phyloP scores from a whole-genome alignment of 2,888 invertebrate species.

The Dione vanillae region DNA sequence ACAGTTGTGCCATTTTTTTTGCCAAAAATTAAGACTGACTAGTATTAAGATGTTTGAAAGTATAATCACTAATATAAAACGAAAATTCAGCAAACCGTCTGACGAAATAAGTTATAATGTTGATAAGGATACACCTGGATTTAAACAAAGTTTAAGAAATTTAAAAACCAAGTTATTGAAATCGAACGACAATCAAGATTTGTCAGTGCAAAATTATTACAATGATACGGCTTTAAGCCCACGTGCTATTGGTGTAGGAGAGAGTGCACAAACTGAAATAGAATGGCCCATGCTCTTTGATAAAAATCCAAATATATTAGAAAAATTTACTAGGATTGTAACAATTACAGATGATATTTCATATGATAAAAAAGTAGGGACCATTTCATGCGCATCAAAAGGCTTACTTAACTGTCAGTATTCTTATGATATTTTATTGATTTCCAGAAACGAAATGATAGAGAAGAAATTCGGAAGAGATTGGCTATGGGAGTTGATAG shows the following conservation, averaged over 20 bases:
- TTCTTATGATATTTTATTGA: slow-evolving; percentile 14
- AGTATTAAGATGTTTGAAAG: slow-evolving; percentile 78
- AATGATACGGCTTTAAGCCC: slow-evolving; percentile 80
- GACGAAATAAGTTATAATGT: slow-evolving; percentile 60
- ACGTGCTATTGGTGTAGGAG: slow-evolving; percentile 78
- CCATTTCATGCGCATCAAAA: not conserved
- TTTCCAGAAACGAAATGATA: slow-evolving; percentile 93
- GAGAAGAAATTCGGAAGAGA: slow-evolving; percentile 95
- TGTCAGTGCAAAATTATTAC: slow-evolving; percentile 61
- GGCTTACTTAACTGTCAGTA: not conserved
- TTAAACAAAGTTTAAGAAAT: slow-evolving; percentile 66
- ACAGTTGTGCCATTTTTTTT: slow-evolving; percentile 54
- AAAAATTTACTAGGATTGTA: slow-evolving; percentile 78
- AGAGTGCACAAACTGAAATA: slow-evolving; percentile 76
- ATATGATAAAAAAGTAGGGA: slow-evolving; percentile 62
- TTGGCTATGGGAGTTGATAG: slow-evolving; percentile 93
- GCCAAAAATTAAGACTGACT: slow-evolving; percentile 75
- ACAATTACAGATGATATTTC: slow-evolving; percentile 59
- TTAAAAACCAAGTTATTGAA: slow-evolving; percentile 69
- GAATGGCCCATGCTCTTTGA: slow-evolving; percentile 84
- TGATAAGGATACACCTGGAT: slow-evolving; percentile 63
- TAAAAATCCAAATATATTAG: slow-evolving; percentile 75
- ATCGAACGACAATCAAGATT: slow-evolving; percentile 53
- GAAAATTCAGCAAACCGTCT: slow-evolving; percentile 71
- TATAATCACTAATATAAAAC: slow-evolving; percentile 72